These are phyloP conservation scores for Clistopyga incitator DNA, from an alignment of 2,888 invertebrate species.

Conservation along the genomic window DNA sequence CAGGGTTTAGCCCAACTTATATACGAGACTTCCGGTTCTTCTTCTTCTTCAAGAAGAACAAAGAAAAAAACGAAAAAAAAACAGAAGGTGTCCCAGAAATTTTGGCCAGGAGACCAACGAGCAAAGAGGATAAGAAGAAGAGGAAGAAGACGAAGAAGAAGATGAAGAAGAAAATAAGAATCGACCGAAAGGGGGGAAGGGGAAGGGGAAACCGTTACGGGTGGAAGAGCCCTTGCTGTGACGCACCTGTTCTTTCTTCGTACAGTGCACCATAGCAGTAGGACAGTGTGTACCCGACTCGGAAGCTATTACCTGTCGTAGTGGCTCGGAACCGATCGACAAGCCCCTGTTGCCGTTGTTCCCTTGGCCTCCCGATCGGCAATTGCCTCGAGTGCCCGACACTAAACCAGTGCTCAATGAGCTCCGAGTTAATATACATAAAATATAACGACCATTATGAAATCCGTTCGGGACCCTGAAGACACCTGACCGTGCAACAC, in stretches of 20 bases:
- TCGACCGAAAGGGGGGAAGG: constrained; percentile 11
- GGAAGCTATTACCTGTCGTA: constrained; percentile 65
- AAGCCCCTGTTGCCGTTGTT: constrained; percentile 11
- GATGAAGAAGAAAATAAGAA: constrained; percentile 40
- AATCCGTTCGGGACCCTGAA: background rate
- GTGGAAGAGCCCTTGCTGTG: constrained; percentile 58
- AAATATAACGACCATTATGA: constrained; percentile 18
- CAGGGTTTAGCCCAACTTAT: constrained; percentile 40
- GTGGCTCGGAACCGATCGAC: constrained; percentile 62
- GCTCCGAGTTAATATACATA: constrained; percentile 15
- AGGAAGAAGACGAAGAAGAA: constrained; percentile 29
- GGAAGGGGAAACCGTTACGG: constrained; percentile 60
- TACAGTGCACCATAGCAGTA: constrained; percentile 23
- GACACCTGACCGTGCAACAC: too few relatives aligned
- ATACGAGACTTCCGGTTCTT: constrained; percentile 31
- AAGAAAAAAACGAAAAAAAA: constrained; percentile 3
- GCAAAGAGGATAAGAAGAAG: constrained; percentile 31
- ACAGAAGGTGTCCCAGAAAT: constrained; percentile 38
- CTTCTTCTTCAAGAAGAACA: background rate
- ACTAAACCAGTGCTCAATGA: constrained; percentile 20
- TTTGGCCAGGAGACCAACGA: constrained; percentile 42
- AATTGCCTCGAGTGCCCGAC: constrained; percentile 16
- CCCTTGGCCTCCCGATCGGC: constrained; percentile 1
- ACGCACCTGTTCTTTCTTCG: constrained; percentile 63
- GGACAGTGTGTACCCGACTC: constrained; percentile 48